phyloP scores from a whole-genome alignment of 2,888 invertebrate genomes.

The Drosophila diplacantha region DNA sequence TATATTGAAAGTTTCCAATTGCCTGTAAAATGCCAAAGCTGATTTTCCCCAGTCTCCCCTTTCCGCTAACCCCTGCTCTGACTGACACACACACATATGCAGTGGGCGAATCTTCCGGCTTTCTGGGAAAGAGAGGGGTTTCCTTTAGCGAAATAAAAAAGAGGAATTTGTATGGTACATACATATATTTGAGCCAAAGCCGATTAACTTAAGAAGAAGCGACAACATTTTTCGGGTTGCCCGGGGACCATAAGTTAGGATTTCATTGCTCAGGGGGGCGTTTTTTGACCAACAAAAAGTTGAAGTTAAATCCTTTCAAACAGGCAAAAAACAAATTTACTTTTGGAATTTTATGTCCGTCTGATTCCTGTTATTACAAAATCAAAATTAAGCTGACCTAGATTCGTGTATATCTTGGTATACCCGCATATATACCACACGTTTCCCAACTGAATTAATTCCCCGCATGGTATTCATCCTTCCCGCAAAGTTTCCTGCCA shows the following conservation, averaged over 20 bases:
- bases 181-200: slow-evolving; percentile 19
- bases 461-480: slow-evolving; percentile 8
- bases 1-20: slow-evolving; percentile 44
- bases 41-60: slow-evolving; percentile 12
- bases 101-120: slow-evolving; percentile 4
- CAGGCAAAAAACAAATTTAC: neutral
- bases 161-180: neutral
- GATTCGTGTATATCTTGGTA: neutral
- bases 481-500: slow-evolving; percentile 21
- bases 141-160: slow-evolving; percentile 5
- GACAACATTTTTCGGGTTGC: slow-evolving; percentile 9
- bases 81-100: slow-evolving; percentile 7
- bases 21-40: slow-evolving; percentile 39
- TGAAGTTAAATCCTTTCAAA: neutral
- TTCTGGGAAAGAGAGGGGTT: slow-evolving; percentile 1
- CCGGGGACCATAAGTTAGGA: slow-evolving; percentile 12
- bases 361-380: neutral
- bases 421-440: neutral
- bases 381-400: slow-evolving; percentile 2
- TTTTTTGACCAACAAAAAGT: slow-evolving; percentile 1
- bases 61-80: neutral
- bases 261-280: slow-evolving; percentile 6
- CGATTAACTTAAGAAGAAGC: slow-evolving; percentile 31
- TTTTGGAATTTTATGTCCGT: neutral
- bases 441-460: slow-evolving; percentile 13